Base-by-base conservation (phyloP, 2,113 vertebrate genomes). In the Hemiscyllium ocellatum region DNA sequence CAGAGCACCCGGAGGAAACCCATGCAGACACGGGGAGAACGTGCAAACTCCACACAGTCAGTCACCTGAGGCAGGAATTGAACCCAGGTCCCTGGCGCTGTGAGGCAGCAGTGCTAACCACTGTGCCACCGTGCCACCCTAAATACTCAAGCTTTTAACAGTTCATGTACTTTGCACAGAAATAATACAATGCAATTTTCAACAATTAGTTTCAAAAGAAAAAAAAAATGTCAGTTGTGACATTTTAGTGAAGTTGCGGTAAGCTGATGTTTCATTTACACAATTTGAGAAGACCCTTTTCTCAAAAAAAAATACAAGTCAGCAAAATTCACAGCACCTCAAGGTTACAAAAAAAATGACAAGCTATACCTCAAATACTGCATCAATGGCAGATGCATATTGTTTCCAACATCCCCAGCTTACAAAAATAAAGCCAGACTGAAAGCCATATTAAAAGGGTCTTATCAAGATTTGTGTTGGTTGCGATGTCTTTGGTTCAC, bases 341-440 rank as follows among this genome's bases (percentile, higher is more conserved):
- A 94, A 94, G 68, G n/a, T 95, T 70, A 26, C 19, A 95, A 8
- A 50, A 47, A 91, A 47, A 65, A 47, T 70, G 68, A 95, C 24
- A 95, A 95, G 29, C 22, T 22, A 94, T 37, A 68, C 20, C 26
- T 70, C 68, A 95, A 69, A 50, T 42, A 72, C 37, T 56, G n/a
- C 66, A 70, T 94, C 24, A 95, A 50, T 22, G 15, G 66, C 26
- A 26, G 19, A 76, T 12, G 47, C 68, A 52, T 33, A 72, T 26
- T 33, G 42, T 95, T 95, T 95, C 94, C 94, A 72, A 95, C 69
- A 69, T 24, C 22, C 66, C 66, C 22, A 47, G 65, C 42, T 70
- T 94, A 69, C 7, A 68, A n/a, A 94, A 94, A n/a, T n/a, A 95
- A 76, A 95, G 37, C 42, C 37, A 52, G 26, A 95, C 68, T 52